A percentile compares a stretch with the other conserved stretches of the same genome.
These are phyloP conservation scores for Bombus confusus DNA, from an alignment of 1,140 invertebrate genomes.

Conservation along the genomic window DNA sequence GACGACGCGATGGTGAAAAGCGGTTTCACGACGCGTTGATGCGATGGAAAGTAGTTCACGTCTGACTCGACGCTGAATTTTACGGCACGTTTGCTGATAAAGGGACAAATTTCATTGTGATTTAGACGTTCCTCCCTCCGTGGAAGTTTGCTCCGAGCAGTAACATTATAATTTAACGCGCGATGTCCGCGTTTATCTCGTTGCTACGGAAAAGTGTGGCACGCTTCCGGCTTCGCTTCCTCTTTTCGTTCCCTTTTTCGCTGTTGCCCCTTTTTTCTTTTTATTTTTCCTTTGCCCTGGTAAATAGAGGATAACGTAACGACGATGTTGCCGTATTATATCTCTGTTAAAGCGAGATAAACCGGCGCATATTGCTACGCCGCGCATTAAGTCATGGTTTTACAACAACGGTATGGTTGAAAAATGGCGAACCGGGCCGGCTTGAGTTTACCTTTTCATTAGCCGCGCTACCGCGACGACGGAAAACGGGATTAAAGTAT, in stretches of 20 bases:
- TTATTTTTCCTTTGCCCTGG: not conserved
- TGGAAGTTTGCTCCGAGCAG: no score
- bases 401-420: slow-evolving; percentile 21
- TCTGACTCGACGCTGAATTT: not conserved
- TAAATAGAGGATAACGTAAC: slow-evolving; percentile 34
- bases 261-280: not conserved
- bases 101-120: slow-evolving; percentile 10
- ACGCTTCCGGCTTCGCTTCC: not conserved
- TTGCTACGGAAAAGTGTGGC: not conserved
- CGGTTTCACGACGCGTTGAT: not conserved
- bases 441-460: slow-evolving; percentile 13
- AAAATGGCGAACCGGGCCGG: not conserved
- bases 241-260: not conserved
- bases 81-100: not conserved
- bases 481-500: not conserved
- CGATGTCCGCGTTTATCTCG: not conserved
- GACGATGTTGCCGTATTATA: slow-evolving; percentile 12
- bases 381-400: slow-evolving; percentile 4
- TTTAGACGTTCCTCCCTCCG: not conserved
- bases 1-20: not conserved
- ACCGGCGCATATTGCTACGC: slow-evolving; percentile 12
- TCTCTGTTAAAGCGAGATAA: slow-evolving; percentile 20
- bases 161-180: slow-evolving; percentile 30
- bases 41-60: not conserved
- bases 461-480: not conserved